Base-by-base conservation (phyloP, 2,888 invertebrate species). In the Hypena proboscidalis region DNA sequence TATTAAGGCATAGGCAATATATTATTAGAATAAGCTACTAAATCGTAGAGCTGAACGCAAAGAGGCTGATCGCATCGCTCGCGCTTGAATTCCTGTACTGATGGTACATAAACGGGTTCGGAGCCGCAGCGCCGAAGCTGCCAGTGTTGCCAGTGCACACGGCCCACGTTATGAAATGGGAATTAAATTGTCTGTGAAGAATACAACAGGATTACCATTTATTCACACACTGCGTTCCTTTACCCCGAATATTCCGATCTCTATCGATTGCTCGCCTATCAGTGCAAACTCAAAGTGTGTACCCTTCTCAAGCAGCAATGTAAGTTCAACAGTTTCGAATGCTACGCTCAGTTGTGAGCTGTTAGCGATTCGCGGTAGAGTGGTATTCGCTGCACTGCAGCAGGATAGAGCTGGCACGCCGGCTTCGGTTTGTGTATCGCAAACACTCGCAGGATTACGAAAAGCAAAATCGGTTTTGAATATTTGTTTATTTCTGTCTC, bases 141-240 rank as follows among this genome's bases (percentile, higher is more conserved):
- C 59, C 64, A 48, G 54, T 64, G 57, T 56, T 53, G 65, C 59
- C 64, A 48, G 54, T 64, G 55, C 66, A 67, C 73, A 74, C 74
- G 70, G 69, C 61, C 68, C 67, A 69, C 73, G 70, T 77, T 80
- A 76, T 82, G 79, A 82, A 83, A 85, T 80, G 70, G 73, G 79
- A 82, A 80, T 83, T 83, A 82, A 83, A 85, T 85, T 83, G 80
- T 75, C 83, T 82, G 81, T 83, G 81, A 83, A 82, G 76, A 81
- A 77, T 77, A 80, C 75, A 77, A 72, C 65, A 47, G 79, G 79
- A 77, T 83, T 80, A 82, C 64, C 67, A 52, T 69, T 66, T 60
- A 75, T 67, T 64, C 64, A 62, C 30, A 53, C 32, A 46, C 27
- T 41, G 41, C 25, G 26, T 23, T 25, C 23, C 27, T 33, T 35